Conservation (phyloP, 2,888 invertebrate species). For the Crematogaster levior region DNA sequence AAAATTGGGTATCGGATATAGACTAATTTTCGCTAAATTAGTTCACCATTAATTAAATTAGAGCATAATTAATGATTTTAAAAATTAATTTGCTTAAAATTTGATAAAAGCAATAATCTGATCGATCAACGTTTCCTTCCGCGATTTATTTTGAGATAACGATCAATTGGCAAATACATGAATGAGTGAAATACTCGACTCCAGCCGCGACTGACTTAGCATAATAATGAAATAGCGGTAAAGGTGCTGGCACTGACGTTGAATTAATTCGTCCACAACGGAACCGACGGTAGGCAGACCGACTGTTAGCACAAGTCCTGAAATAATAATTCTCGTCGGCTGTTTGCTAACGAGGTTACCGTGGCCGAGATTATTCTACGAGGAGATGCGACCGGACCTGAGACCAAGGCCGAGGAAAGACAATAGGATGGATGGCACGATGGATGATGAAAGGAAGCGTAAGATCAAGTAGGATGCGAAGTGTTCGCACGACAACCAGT, state of each 20-base stretch:
- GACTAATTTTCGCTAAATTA: not conserved
- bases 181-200: constrained; percentile 39
- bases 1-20: not conserved
- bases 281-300: constrained; percentile 62
- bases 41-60: not conserved
- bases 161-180: constrained; percentile 27
- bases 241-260: constrained; percentile 66
- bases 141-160: not conserved
- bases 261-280: constrained; percentile 79
- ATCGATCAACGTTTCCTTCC: not conserved
- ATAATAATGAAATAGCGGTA: constrained; percentile 76
- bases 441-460: constrained; percentile 34
- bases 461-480: constrained; percentile 45
- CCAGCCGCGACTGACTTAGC: constrained; percentile 57
- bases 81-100: not conserved
- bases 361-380: constrained; percentile 65
- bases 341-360: constrained; percentile 79
- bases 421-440: constrained; percentile 48
- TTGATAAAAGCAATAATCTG: not conserved
- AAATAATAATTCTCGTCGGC: constrained; percentile 80
- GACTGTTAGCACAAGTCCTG: constrained; percentile 72
- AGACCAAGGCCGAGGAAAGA: constrained; percentile 29
- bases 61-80: not conserved
- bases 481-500: not conserved
- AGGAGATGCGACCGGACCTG: constrained; percentile 17